These are phyloP conservation scores for Leptosomus discolor DNA, from an alignment of 2,113 vertebrate genomes.

Conservation along the genomic window DNA sequence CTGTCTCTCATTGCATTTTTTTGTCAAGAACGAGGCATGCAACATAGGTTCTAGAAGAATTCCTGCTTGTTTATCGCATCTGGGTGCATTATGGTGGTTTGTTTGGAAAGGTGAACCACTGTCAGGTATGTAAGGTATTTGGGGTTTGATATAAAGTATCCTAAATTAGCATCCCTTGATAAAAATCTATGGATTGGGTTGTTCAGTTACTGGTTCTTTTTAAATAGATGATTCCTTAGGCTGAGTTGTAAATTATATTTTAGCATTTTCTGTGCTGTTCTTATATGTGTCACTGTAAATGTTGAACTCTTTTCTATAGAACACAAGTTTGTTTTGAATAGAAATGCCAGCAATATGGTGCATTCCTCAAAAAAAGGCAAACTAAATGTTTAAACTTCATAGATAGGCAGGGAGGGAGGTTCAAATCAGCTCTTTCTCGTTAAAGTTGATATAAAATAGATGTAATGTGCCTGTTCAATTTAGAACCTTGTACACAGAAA, in stretches of 20 bases:
- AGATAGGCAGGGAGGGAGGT: not conserved
- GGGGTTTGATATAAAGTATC: not conserved
- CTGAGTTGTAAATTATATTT: not conserved
- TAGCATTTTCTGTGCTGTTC: not conserved
- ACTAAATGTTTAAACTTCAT: not conserved
- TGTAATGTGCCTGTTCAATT: not conserved
- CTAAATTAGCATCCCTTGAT: not conserved
- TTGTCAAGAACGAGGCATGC: not conserved
- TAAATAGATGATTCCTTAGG: not conserved
- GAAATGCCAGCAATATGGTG: not conserved
- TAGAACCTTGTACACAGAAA: conserved; percentile 4
- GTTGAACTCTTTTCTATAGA: not conserved
- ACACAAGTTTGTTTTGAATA: not conserved
- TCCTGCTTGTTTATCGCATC: not conserved
- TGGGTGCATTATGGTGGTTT: not conserved
- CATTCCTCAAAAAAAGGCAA: not conserved
- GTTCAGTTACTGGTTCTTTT: not conserved
- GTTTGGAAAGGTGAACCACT: not conserved
- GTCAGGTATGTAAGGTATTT: not conserved
- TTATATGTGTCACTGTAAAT: not conserved
- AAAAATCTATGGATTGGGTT: not conserved
- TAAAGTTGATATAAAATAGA: conserved; percentile 13
- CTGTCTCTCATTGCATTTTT: not conserved
- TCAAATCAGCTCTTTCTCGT: not conserved
- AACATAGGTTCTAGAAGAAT: not conserved